Conservation (phyloP, 2,797 vertebrate species). For the Acipenser oxyrinchus region DNA sequence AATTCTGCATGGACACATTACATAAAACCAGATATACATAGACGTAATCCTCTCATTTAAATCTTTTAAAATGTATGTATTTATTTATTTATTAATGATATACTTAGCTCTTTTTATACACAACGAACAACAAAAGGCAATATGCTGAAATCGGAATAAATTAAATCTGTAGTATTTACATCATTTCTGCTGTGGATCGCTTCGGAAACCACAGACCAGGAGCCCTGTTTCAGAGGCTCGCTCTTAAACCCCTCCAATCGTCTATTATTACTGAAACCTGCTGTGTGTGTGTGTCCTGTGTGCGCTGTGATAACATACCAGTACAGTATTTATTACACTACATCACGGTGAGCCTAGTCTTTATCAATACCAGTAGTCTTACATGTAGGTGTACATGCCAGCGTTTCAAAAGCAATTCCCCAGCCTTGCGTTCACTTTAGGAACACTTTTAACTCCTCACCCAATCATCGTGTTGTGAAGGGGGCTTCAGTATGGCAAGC, state of each 20-base stretch:
- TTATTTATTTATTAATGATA: conserved; percentile 38
- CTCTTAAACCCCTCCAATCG: conserved; percentile 17
- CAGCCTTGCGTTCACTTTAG: too few species aligned
- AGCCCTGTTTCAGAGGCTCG: conserved; percentile 16
- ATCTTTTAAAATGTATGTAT: conserved; percentile 59
- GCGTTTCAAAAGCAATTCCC: too few species aligned
- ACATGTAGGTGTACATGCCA: too few species aligned
- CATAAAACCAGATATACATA: conserved; percentile 91
- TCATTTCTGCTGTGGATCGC: conserved; percentile 40
- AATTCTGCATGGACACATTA: conserved; percentile 70
- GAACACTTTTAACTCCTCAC: too few species aligned
- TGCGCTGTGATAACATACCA: conserved; percentile 14
- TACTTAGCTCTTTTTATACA: conserved; percentile 75
- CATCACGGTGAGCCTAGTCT: too few species aligned
- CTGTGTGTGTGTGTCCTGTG: conserved; percentile 13
- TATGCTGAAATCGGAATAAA: conserved; percentile 80
- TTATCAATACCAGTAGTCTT: too few species aligned
- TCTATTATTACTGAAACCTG: conserved; percentile 8
- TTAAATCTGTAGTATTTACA: conserved; percentile 87
- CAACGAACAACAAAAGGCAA: conserved; percentile 71
- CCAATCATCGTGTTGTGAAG: too few species aligned
- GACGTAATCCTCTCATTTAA: conserved; percentile 62
- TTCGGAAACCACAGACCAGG: conserved; percentile 40
- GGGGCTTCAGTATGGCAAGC: too few species aligned
- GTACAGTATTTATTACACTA: neutral